Evolutionary conservation across 2,797 vertebrate genomes (phyloP).

Genomic region (Rhinatrema bivittatum): DNA sequence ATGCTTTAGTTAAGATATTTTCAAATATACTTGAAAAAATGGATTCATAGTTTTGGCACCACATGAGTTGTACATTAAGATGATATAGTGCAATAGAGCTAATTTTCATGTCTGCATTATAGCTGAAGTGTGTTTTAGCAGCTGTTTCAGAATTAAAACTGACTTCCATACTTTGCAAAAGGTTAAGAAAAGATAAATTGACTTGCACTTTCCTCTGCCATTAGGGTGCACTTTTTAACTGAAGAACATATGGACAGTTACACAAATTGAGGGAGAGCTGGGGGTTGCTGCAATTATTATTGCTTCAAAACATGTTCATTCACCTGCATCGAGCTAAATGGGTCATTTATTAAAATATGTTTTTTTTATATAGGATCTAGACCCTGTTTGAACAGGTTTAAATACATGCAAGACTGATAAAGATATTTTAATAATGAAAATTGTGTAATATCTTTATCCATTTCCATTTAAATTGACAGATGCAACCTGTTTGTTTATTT

Average conservation of each 20-base stretch:
- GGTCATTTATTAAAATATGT: conserved; percentile 27
- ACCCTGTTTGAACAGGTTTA: no score
- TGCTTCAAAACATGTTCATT: conserved; percentile 60
- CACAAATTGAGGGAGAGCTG: conserved; percentile 32
- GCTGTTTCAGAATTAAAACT: conserved; percentile 36
- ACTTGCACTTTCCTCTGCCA: conserved; percentile 66
- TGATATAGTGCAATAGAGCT: background rate
- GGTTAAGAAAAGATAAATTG: conserved; percentile 71
- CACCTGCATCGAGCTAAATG: conserved; percentile 40
- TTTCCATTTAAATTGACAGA: no score
- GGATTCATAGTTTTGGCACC: no score
- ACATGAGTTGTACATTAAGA: background rate
- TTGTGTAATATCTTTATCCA: no score
- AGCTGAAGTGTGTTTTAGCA: conserved; percentile 23
- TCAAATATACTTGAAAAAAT: no score
- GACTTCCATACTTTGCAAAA: conserved; percentile 47
- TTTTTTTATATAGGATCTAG: no score
- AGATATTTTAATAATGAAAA: no score
- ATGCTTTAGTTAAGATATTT: no score
- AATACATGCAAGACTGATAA: no score
- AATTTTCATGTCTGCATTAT: conserved; percentile 2
- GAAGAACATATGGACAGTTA: conserved; percentile 54
- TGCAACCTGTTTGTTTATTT: no score
- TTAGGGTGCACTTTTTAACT: conserved; percentile 64
- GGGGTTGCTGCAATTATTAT: conserved; percentile 64